Conservation (phyloP, 2,113 vertebrate species). For the Dipodomys stephensi region DNA sequence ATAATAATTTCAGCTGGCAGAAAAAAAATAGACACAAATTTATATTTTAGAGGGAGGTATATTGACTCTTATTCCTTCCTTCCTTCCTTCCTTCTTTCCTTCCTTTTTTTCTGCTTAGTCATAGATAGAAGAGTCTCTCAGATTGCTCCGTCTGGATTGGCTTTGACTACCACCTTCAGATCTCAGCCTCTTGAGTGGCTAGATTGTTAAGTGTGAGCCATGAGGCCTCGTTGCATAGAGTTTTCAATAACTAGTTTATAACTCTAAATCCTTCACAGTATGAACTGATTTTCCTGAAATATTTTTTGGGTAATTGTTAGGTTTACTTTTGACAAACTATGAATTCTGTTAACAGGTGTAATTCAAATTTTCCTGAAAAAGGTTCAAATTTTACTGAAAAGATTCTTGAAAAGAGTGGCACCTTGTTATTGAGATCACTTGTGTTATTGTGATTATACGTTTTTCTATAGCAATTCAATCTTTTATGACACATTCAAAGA, state of each 20-base stretch:
- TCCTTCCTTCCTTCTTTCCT: too few relatives aligned
- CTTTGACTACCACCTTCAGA: too few relatives aligned
- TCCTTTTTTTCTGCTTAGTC: too few relatives aligned
- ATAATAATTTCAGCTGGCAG: not conserved
- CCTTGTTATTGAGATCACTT: not conserved
- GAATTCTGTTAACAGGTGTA: not conserved
- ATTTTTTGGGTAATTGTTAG: not conserved
- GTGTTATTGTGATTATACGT: not conserved
- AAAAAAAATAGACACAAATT: not conserved
- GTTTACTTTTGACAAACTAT: conserved; percentile 41
- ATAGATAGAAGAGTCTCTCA: too few relatives aligned
- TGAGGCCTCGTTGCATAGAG: too few relatives aligned
- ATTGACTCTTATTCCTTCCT: too few relatives aligned
- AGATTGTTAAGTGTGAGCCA: too few relatives aligned
- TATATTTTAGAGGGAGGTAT: not conserved
- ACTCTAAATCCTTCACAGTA: not conserved
- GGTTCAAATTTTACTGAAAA: not conserved
- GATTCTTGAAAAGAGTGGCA: not conserved
- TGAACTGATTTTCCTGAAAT: not conserved
- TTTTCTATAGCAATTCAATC: not conserved
- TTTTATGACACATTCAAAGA: not conserved
- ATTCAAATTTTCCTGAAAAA: conserved; percentile 15
- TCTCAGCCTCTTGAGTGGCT: too few relatives aligned
- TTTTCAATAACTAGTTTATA: conserved; percentile 6
- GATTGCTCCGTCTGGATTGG: too few relatives aligned